These are phyloP conservation scores for Antrozous pallidus DNA, from an alignment of 2,797 vertebrate species.

Conservation along the genomic window DNA sequence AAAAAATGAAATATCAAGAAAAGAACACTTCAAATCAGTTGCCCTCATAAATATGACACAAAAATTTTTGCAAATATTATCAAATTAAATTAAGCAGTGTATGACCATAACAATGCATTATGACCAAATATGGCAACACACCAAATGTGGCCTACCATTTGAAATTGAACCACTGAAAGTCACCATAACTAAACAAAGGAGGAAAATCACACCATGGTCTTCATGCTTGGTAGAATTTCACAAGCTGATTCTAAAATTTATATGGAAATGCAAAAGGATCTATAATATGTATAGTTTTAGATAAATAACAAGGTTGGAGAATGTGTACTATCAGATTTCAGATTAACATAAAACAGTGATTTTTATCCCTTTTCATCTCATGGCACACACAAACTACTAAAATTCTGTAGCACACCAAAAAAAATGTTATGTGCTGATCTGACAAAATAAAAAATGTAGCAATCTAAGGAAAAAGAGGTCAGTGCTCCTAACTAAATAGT, in stretches of 20 bases:
- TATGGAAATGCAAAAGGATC: not conserved
- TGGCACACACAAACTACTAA: not conserved
- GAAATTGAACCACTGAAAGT: not conserved
- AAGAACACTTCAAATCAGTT: not conserved
- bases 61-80: not conserved
- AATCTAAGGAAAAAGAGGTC: not conserved
- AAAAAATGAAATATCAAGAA: not conserved
- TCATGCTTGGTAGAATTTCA: not conserved
- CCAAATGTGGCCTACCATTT: not conserved
- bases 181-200: not conserved
- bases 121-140: not conserved
- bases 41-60: not conserved
- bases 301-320: not conserved
- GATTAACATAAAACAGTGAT: not conserved
- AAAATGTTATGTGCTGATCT: not conserved
- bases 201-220: not conserved
- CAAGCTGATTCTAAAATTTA: not conserved
- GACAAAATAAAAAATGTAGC: not conserved
- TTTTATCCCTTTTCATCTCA: not conserved
- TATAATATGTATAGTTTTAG: not conserved
- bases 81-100: not conserved
- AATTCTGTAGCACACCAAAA: not conserved
- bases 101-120: not conserved
- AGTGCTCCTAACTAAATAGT: not conserved
- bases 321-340: not conserved